Evolutionary conservation across 2,888 invertebrate species (phyloP), one percentile per base, ranked within the genome.

Genomic region (Chirona hameri): DNA sequence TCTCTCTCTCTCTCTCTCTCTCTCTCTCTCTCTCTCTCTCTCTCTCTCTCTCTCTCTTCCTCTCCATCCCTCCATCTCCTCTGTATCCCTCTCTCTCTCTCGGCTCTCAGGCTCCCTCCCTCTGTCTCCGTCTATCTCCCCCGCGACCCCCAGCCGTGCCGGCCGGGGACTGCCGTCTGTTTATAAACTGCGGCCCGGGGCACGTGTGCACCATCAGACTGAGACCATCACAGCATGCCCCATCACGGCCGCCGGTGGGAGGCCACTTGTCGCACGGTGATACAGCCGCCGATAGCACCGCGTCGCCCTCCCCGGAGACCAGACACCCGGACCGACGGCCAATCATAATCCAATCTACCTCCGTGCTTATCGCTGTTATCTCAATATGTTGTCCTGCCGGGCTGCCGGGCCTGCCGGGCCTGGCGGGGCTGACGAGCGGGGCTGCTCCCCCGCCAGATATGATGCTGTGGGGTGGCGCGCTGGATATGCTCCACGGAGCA

Each of bases 181-280:
- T 82, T n/a, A 48, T 81, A 81, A 81, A 27, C 27, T 5, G 55
- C 21, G 14, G 65, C n/a, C 31, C 10, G 31, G 60, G n/a, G 69
- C 69, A 39, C 69, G 60, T 46, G 65, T n/a, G 4, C n/a, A 12
- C 82, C 69, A 82, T 82, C 60, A 57, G 69, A 21, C 81, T 24
- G 31, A 65, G 82, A 65, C 69, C 65, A 72, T 72, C 65, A 46
- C 48, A 65, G 69, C 82, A 48, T 39, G 65, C 24, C 14, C 48
- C n/a, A 81, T 81, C 72, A 69, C 60, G 60, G 29, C n/a, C n/a
- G 82, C 29, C 82, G 12, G 48, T 24, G 10, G 76, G 76, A 7
- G 76, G 39, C 21, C 76, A 76, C 76, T 76, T 76, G 76, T 76
- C 46, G 39, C 21, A 15, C 39, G 21, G 76, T 18, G 76, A 76